Conservation (phyloP, 2,888 invertebrate species). For the Acrobasis repandana region DNA sequence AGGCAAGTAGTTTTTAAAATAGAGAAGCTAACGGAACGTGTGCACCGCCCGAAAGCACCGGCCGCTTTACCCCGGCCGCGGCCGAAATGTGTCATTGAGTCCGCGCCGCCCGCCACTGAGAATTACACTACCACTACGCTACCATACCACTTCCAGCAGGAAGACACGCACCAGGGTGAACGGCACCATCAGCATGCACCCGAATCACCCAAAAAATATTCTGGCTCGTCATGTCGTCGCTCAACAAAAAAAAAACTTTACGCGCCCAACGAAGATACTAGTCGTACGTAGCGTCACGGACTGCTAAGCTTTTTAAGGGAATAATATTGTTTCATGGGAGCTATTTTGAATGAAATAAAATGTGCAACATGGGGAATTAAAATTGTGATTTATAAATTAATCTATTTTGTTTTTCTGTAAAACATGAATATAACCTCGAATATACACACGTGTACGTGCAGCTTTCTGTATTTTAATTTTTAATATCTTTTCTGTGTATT, state of each 20-base stretch:
- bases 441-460: too few relatives aligned
- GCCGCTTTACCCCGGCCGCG: slow-evolving; percentile 74
- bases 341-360: too few relatives aligned
- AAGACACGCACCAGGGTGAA: slow-evolving; percentile 57
- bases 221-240: neutral
- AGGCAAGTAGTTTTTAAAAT: slow-evolving; percentile 79
- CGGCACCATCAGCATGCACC: slow-evolving; percentile 46
- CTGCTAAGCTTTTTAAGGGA: neutral
- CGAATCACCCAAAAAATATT: neutral
- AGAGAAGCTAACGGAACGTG: slow-evolving; percentile 81
- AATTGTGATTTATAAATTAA: too few relatives aligned
- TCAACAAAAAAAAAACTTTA: slow-evolving; percentile 22
- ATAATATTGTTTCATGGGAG: neutral
- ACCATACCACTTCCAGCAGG: slow-evolving; percentile 45
- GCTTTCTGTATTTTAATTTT: too few relatives aligned
- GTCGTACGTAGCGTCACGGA: neutral
- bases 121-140: neutral
- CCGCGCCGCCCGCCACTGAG: slow-evolving; percentile 47
- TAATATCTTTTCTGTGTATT: too few relatives aligned
- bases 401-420: too few relatives aligned
- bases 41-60: slow-evolving; percentile 78
- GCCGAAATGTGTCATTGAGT: slow-evolving; percentile 71
- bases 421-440: too few relatives aligned
- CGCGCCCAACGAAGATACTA: neutral
- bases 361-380: too few relatives aligned